Conservation (phyloP, 1,140 invertebrate species). For the Maconellicoccus hirsutus region DNA sequence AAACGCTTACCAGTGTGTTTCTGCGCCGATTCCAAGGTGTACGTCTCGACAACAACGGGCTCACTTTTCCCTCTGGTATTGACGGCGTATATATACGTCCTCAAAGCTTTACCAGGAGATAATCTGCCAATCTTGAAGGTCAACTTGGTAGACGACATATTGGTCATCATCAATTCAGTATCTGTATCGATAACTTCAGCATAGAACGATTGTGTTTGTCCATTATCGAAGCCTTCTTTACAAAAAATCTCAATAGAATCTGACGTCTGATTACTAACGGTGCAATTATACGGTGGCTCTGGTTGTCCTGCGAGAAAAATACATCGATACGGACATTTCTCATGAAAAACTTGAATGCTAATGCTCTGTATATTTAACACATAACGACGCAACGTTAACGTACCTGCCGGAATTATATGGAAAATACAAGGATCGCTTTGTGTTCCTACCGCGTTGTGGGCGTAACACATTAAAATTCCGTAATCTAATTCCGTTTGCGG, state of each 20-base stretch:
- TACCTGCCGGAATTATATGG: slow-evolving; percentile 56
- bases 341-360: no score
- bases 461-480: slow-evolving; percentile 56
- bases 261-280: slow-evolving; percentile 62
- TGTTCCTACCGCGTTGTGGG: slow-evolving; percentile 49
- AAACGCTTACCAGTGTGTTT: slow-evolving; percentile 54
- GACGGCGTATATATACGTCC: slow-evolving; percentile 61
- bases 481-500: slow-evolving; percentile 62
- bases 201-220: slow-evolving; percentile 56
- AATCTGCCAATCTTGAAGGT: slow-evolving; percentile 51
- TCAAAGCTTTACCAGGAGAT: slow-evolving; percentile 52
- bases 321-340: no score
- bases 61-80: slow-evolving; percentile 78
- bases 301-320: slow-evolving; percentile 43
- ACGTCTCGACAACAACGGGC: slow-evolving; percentile 44
- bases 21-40: slow-evolving; percentile 60
- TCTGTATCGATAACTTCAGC: slow-evolving; percentile 59
- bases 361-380: no score
- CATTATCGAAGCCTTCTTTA: slow-evolving; percentile 66
- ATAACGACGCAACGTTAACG: neutral
- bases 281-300: slow-evolving; percentile 66
- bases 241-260: slow-evolving; percentile 65
- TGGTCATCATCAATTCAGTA: neutral
- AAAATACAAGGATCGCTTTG: slow-evolving; percentile 58
- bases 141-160: slow-evolving; percentile 43